Evolutionary conservation across 2,797 vertebrate species (phyloP).

Genomic region (Xenentodon cancila): DNA sequence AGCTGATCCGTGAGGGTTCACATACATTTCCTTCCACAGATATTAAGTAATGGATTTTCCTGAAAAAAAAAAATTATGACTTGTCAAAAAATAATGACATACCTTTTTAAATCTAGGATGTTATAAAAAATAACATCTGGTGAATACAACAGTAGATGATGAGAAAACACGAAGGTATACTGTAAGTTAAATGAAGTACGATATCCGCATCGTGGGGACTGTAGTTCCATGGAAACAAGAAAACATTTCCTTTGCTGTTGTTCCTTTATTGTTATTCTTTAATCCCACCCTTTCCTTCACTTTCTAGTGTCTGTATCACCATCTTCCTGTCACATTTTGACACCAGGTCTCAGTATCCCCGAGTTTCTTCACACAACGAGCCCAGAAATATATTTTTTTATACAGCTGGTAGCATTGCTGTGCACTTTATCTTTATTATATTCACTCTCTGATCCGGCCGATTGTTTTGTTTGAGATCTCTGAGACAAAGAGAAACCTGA

Average conservation of each 20-base stretch:
- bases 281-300: conserved; percentile 16
- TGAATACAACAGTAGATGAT: too few relatives aligned
- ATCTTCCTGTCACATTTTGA: conserved; percentile 18
- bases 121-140: too few relatives aligned
- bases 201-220: conserved; percentile 2
- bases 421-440: conserved; percentile 17
- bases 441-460: conserved; percentile 39
- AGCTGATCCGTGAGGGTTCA: too few relatives aligned
- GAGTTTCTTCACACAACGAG: conserved; percentile 7
- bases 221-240: conserved; percentile 1
- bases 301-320: conserved; percentile 3
- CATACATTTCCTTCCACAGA: too few relatives aligned
- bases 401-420: conserved; percentile 2
- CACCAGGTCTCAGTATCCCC: conserved; percentile 18
- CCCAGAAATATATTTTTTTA: conserved; percentile 7
- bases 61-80: too few relatives aligned
- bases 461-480: conserved; percentile 35
- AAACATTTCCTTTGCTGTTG: conserved; percentile 7
- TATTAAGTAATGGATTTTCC: too few relatives aligned
- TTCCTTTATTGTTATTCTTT: conserved; percentile 14
- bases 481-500: conserved; percentile 12
- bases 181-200: neutral
- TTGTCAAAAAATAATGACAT: too few relatives aligned
- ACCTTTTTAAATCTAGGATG: too few relatives aligned
- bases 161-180: too few relatives aligned